Percentiles rank a stretch among this genome's conserved stretches.
Conservation (phyloP, 2,113 vertebrate species). For the Seriola aureovittata region DNA sequence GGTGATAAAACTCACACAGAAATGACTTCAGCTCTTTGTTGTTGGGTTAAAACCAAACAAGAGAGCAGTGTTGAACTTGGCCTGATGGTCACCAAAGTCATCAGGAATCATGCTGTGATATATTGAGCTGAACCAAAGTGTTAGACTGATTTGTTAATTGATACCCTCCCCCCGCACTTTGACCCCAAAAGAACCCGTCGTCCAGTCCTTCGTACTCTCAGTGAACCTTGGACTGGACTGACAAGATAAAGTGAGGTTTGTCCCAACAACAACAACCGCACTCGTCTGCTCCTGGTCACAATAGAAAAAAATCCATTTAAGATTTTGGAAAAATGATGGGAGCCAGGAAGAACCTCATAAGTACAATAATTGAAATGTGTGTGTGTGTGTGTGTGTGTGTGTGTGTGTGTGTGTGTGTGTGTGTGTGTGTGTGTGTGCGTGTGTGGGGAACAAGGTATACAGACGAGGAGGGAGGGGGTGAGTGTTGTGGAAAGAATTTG, state of each 20-base stretch:
- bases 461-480: slow-evolving; percentile 17
- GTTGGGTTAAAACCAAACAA: too few relatives aligned
- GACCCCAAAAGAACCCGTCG: background rate
- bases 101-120: too few relatives aligned
- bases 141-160: too few relatives aligned
- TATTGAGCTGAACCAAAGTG: too few relatives aligned
- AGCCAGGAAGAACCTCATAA: background rate
- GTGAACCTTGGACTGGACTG: background rate
- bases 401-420: background rate
- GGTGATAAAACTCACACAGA: too few relatives aligned
- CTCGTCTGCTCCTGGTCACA: too few relatives aligned
- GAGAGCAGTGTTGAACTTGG: too few relatives aligned
- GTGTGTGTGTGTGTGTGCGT: background rate
- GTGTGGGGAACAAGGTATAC: background rate
- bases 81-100: too few relatives aligned
- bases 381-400: slow-evolving; percentile 6
- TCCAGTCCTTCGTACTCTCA: background rate
- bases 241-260: background rate
- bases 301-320: background rate
- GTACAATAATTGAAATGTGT: background rate
- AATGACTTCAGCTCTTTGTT: too few relatives aligned
- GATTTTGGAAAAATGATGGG: background rate
- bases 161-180: too few relatives aligned
- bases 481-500: slow-evolving; percentile 34
- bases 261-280: background rate